These are phyloP conservation scores for Ramphastos sulfuratus DNA, from an alignment of 2,113 vertebrate species.

Conservation along the genomic window DNA sequence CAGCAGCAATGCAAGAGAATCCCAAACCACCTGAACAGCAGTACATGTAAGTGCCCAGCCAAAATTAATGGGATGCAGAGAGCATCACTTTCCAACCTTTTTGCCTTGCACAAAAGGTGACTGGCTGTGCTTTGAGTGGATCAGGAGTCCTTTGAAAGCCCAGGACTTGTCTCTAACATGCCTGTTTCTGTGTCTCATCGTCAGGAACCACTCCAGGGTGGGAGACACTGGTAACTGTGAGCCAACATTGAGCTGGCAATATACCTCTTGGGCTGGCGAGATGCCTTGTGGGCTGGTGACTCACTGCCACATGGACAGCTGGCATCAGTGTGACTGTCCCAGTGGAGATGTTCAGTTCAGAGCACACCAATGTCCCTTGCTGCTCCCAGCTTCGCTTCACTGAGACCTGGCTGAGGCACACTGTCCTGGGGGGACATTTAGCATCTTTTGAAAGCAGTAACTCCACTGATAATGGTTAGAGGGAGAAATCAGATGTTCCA, in stretches of 20 bases:
- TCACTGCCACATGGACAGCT: background rate
- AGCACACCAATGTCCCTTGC: rapidly evolving
- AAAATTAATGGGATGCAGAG: background rate
- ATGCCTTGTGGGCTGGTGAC: background rate
- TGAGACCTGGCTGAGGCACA: background rate
- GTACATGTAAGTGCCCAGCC: rapidly evolving
- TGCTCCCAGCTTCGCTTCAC: background rate
- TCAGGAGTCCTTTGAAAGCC: background rate
- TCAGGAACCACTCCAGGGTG: background rate
- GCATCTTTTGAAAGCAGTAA: background rate
- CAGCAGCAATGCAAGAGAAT: background rate
- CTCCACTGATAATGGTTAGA: background rate
- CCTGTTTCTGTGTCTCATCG: background rate
- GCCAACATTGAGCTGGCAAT: rapidly evolving
- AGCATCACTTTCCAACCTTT: background rate
- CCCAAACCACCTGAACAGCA: rapidly evolving
- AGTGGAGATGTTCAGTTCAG: background rate
- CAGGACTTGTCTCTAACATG: background rate
- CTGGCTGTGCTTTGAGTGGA: rapidly evolving
- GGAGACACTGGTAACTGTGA: background rate
- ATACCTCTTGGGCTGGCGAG: background rate
- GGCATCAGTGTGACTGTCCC: rapidly evolving
- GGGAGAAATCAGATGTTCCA: background rate
- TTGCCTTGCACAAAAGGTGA: background rate
- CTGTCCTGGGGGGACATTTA: background rate